Evolutionary conservation across 2,113 vertebrate species (phyloP), one percentile per base, ranked within the genome.

Genomic region (Oryzias woworae): DNA sequence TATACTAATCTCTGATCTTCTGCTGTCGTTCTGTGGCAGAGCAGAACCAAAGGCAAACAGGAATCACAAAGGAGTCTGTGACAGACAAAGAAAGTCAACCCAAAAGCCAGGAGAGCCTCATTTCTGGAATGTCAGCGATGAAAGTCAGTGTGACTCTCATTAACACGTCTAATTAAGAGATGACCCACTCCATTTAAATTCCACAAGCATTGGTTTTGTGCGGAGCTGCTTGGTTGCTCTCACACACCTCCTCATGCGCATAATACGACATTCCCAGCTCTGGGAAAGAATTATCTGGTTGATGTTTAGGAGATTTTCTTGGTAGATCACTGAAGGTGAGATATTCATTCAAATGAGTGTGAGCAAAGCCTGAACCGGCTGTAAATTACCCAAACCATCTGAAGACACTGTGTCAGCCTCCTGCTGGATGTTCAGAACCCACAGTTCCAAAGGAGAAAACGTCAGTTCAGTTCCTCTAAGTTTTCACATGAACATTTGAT

Each of bases 221-320:
- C 53, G 28, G 52, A 20, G 61, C 42, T 28, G 23, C 24, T 13
- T 1, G 41, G 23, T 13, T 2, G 2, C 26, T 22, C 53, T 41
- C 52, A 61, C 47, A 58, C 0, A 18, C 23, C 51, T 52, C 16
- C 64, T 66, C 68, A 61, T 69, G 66, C 49, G 4, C 66, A 31
- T 70, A 73, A 57, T 13, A 10, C 2, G 26, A 67, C 73, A 71
- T 42, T 42, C 59, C 44, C 23, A 36, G 7, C 53, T 62, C 57
- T 53, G 16, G 45, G 66, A 74, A 49, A 22, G 53, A 18, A 36
- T 53, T 18, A 22, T 43, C 62, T 45, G 66, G 51, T 47, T n/a
- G 50, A 10, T 67, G 61, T 49, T 67, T 52, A 71, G 26, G 54
- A 53, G 66, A 43, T 28, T 24, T 46, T 56, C 57, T 74, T 42